Base-by-base conservation (phyloP, 1,140 invertebrate species). In the Nephila pilipes region DNA sequence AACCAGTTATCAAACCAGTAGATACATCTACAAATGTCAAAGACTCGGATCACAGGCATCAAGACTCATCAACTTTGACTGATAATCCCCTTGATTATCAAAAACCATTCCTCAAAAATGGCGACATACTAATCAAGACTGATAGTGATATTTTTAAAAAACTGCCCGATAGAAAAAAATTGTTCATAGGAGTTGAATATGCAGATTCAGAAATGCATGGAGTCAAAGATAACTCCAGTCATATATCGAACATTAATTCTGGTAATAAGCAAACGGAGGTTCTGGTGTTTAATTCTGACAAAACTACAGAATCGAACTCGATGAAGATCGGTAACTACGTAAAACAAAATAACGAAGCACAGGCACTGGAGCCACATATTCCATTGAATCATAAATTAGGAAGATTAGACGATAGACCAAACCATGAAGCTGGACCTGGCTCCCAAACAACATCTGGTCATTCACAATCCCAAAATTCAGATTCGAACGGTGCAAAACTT, bases 181-280 rank as follows among this genome's bases (percentile, higher is more conserved):
- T 75, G 18, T 75, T 75, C 16, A 83, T 83, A 25, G 80, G 80
- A 22, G 80, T 83, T 16, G 80, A 83, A 55, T 83, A 83, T 46
- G 80, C 80, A 54, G 80, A 83, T 57, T 57, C 38, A 2, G n/a
- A 83, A 8, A 2, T 75, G 5, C 80, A 83, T 55, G 80, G 54
- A 25, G 29, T 83, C 20, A 83, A 54, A 55, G n/a, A 55, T 25
- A 83, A 75, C 18, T 16, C 65, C 65, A 29, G 25, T 5, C 65
- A 75, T 4, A 14, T 5, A 1, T 0, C 1, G n/a, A 46, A 6
- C 18, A 6, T 8, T 81, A 81, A 81, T 0, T 14, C 6, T 79
- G 32, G 1, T 69, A 29, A 80, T 80, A 63, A 63, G 10, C 22
- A 65, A 65, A 65, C 25, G 22, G 5, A 5, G n/a, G 60, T 25